Evolutionary conservation across 2,113 vertebrate species (phyloP), one percentile per base, ranked within the genome.

Genomic region (Numida meleagris): DNA sequence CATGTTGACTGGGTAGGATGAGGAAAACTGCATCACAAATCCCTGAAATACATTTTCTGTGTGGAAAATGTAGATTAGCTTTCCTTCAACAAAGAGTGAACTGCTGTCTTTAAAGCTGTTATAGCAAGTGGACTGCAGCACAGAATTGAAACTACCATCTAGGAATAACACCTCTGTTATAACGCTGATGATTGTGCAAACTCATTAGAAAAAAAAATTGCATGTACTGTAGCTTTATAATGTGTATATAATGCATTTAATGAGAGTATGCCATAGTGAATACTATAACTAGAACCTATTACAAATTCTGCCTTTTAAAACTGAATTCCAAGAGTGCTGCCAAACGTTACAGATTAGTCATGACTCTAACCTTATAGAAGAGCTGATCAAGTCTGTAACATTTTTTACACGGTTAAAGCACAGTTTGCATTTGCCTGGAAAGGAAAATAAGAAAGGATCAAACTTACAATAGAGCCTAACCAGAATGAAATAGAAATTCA

Each of bases 401-500:
- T 36, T 38, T 61, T 76, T 50, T 21, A n/a, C 42, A 33, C 61
- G 10, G 4, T 36, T 85, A 67, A 81, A 90, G 25, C 78, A 87
- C 21, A 15, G 59, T 86, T 83, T 94, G 68, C 61, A 21, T 95
- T 91, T 92, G 51, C 45, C 59, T 94, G 86, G 75, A 55, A 95
- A 92, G 62, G 50, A 76, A 94, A 96, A 85, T 91, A 89, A 67
- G 50, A 82, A 95, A 80, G 68, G 71, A 94, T 93, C 87, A 90
- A 86, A 88, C 79, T 94, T 80, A 58, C 43, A 95, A 82, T 62
- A 89, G 29, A 94, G 27, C 50, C 70, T 82, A 79, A 89, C 29
- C 67, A 84, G 89, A 93, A 94, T 82, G 84, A 94, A 94, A 97
- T 94, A 74, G 82, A 91, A 95, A 96, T 95, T 94, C 91, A 74